These are phyloP conservation scores for Pangasius sanitwongsei DNA, from an alignment of 2,797 vertebrate genomes.

Conservation along the genomic window DNA sequence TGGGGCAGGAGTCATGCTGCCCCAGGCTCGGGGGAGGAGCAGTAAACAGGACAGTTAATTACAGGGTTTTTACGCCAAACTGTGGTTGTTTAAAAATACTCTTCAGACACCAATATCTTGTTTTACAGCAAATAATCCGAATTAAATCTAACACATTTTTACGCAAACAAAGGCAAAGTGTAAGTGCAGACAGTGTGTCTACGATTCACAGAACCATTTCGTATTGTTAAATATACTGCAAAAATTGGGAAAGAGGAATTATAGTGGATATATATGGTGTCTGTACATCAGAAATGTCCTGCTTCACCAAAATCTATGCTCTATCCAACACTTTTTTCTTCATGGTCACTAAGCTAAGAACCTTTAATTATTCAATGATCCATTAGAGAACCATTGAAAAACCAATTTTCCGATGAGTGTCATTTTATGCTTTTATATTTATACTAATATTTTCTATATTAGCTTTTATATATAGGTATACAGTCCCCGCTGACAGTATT, in stretches of 20 bases:
- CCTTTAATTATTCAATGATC: no score
- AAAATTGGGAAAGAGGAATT: neutral
- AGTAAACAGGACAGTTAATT: neutral
- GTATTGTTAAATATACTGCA: neutral
- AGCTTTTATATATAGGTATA: no score
- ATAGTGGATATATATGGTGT: neutral
- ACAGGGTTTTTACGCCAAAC: neutral
- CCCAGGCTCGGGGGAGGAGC: neutral
- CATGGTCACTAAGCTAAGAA: no score
- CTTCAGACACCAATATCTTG: no score
- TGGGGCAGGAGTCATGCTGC: neutral
- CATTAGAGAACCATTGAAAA: no score
- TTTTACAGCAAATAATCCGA: neutral
- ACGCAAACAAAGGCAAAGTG: neutral
- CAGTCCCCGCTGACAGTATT: no score
- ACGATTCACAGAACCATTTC: neutral
- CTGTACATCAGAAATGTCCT: neutral
- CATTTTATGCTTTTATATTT: no score
- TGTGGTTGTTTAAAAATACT: neutral
- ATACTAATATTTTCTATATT: no score
- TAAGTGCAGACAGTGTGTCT: neutral
- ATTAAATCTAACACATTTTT: neutral
- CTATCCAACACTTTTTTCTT: no score
- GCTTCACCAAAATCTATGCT: neutral
- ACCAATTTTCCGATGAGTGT: no score